phyloP scores from a whole-genome alignment of 2,888 invertebrate genomes.

The Aphidoletes aphidimyza region DNA sequence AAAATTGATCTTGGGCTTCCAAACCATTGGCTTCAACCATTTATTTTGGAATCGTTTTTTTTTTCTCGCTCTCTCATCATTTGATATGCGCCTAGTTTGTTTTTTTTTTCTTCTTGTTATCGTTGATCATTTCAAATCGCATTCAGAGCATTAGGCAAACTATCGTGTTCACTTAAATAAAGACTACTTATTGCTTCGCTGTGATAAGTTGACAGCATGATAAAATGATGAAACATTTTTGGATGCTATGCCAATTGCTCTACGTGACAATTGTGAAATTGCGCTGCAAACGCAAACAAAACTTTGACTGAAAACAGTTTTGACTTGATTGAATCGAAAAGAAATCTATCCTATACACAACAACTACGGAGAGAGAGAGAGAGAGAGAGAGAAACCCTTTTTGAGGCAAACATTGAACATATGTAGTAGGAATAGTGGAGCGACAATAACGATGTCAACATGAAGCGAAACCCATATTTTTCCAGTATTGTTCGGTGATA shows the following conservation, averaged over 20 bases:
- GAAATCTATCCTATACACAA: not conserved
- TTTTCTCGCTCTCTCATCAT: no score
- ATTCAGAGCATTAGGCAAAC: not conserved
- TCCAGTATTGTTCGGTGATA: not conserved
- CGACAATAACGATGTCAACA: conserved; percentile 47
- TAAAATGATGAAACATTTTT: conserved; percentile 4
- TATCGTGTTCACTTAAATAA: not conserved
- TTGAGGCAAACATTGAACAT: conserved; percentile 5
- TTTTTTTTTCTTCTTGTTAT: not conserved
- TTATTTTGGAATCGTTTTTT: not conserved
- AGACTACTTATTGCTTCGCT: not conserved
- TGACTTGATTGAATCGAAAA: conserved; percentile 23
- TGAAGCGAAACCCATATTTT: conserved; percentile 30
- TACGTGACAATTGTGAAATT: conserved; percentile 36
- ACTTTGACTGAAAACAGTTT: not conserved
- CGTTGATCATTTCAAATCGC: not conserved
- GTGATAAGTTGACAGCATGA: conserved; percentile 14
- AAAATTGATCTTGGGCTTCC: not conserved
- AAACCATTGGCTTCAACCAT: not conserved
- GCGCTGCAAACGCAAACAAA: not conserved
- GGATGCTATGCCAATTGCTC: conserved; percentile 6
- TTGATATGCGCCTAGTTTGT: no score
- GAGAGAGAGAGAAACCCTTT: not conserved
- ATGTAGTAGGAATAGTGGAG: not conserved
- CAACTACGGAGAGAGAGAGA: not conserved